Conservation (phyloP, 2,113 vertebrate species). For the Cairina moschata region DNA sequence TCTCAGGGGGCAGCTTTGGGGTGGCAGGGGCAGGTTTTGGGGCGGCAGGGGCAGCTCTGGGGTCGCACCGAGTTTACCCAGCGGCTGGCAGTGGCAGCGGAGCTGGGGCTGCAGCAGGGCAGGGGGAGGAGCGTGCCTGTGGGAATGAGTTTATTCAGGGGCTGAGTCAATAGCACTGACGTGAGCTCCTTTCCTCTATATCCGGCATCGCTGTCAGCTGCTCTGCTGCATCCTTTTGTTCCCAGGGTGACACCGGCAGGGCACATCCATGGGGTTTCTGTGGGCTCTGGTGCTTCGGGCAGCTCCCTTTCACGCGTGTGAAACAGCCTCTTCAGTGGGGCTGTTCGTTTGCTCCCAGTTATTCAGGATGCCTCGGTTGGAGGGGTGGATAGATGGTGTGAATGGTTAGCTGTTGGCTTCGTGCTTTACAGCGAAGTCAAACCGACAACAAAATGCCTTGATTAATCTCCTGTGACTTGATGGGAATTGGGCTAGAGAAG, state of each 20-base stretch:
- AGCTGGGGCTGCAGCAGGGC: conserved; percentile 2
- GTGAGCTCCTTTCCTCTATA: conserved; percentile 57
- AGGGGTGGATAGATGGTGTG: not conserved
- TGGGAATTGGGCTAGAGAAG: not conserved
- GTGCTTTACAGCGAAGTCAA: not conserved
- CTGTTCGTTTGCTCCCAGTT: not conserved
- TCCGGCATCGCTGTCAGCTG: conserved; percentile 56
- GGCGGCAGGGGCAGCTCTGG: not conserved
- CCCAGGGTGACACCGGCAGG: not conserved
- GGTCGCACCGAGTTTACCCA: not conserved
- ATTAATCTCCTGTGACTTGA: not conserved
- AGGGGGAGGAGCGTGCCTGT: conserved; percentile 51
- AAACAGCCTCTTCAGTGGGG: not conserved
- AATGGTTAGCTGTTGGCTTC: not conserved
- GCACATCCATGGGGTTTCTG: not conserved
- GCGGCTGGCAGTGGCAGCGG: not conserved
- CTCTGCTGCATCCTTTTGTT: conserved; percentile 64
- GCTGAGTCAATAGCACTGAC: conserved; percentile 64
- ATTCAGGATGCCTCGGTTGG: not conserved
- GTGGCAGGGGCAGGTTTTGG: not conserved
- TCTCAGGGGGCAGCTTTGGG: too few relatives aligned
- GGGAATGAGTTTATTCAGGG: conserved; percentile 62
- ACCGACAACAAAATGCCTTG: not conserved
- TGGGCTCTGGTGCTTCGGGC: not conserved
- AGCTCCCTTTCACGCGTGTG: not conserved